phyloP scores from a whole-genome alignment of 2,888 invertebrate genomes.

The Agonopterix heracliana region DNA sequence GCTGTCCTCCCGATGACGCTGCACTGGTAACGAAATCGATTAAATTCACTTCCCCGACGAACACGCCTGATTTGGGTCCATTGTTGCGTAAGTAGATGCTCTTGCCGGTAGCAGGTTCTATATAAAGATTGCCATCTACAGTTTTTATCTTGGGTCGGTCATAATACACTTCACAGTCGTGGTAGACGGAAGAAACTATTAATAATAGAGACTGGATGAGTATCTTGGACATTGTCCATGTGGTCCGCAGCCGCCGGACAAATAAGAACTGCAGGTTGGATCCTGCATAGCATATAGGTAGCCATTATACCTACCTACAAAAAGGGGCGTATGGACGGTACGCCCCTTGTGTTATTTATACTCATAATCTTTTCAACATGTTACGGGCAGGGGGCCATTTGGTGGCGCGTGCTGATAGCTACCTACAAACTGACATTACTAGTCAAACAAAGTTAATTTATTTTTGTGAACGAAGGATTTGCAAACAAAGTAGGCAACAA shows the following conservation, averaged over 20 bases:
- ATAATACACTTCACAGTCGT: conserved; percentile 76
- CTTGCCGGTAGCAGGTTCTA: conserved; percentile 85
- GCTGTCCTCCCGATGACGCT: conserved; percentile 14
- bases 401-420: background rate
- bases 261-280: background rate
- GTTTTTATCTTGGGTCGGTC: conserved; percentile 75
- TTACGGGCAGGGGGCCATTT: background rate
- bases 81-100: conserved; percentile 85
- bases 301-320: too few relatives aligned
- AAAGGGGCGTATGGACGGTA: background rate
- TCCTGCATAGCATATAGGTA: too few relatives aligned
- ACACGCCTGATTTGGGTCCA: conserved; percentile 80
- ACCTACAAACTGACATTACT: too few relatives aligned
- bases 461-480: too few relatives aligned
- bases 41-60: conserved; percentile 83
- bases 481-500: too few relatives aligned
- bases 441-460: too few relatives aligned
- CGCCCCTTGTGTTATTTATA: background rate
- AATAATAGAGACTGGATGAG: conserved; percentile 30
- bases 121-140: conserved; percentile 85
- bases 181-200: conserved; percentile 28
- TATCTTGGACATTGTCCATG: conserved; percentile 42
- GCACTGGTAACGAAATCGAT: conserved; percentile 6
- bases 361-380: background rate
- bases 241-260: conserved; percentile 7